Percentiles rank a stretch among this genome's conserved stretches.
Evolutionary conservation across 2,797 vertebrate genomes (phyloP).

Genomic region (Cottoperca gobio): DNA sequence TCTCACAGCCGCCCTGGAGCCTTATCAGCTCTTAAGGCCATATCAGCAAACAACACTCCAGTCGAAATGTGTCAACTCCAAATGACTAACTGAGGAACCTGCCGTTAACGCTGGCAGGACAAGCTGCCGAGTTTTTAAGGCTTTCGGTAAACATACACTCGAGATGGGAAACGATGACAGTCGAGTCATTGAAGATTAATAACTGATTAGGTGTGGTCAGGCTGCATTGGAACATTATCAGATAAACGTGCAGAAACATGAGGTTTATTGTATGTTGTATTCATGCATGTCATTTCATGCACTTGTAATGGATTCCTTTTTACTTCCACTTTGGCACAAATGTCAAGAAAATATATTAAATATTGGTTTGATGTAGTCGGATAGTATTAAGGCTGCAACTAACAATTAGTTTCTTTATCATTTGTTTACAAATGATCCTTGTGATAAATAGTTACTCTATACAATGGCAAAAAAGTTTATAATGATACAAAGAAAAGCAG

Average conservation of each 20-base stretch:
- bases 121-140: not conserved
- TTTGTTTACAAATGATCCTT: not conserved
- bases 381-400: not conserved
- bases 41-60: conserved; percentile 6
- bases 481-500: not conserved
- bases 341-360: not conserved
- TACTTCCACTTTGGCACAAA: not conserved
- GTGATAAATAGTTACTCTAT: not conserved
- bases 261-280: not conserved
- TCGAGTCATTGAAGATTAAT: conserved; percentile 15
- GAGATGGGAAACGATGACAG: not conserved
- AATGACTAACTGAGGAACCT: conserved; percentile 13
- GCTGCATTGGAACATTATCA: not conserved
- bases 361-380: not conserved
- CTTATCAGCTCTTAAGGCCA: conserved; percentile 25
- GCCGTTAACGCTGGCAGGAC: conserved; percentile 6
- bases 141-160: not conserved
- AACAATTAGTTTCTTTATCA: not conserved
- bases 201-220: conserved; percentile 4
- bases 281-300: not conserved
- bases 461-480: not conserved
- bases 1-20: not conserved
- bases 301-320: not conserved
- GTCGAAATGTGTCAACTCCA: conserved; percentile 12
- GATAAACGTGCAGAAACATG: not conserved